Base-by-base conservation (phyloP, 1,140 invertebrate genomes). In the Cydia amplana region DNA sequence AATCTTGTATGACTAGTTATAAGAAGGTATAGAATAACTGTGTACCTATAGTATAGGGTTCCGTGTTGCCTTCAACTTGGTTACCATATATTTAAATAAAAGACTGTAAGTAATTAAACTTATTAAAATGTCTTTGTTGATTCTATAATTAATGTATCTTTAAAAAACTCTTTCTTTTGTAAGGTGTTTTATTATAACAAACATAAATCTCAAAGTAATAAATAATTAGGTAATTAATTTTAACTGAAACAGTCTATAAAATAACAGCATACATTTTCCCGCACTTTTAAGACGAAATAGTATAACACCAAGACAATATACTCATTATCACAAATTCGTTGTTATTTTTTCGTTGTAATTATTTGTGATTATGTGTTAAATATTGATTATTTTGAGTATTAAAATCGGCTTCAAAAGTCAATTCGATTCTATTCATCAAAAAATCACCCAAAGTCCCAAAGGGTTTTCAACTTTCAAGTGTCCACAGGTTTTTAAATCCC, bases 401-500 rank as follows among this genome's bases (percentile, higher is more conserved):
- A 46, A 46, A 46, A 16, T 46, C 14, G 43, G 43, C 43, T 46
- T 46, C 51, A 78, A n/a, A 46, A 76, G 40, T 70, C 73, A 74
- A 16, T 14, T 4, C 14, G 43, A 46, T 46, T 46, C 12, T 46
- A 46, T 46, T 79, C 77, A 81, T 85, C 83, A 83, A 83, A 85
- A 82, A 81, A 79, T 67, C 72, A 78, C 28, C 23, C 23, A n/a
- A n/a, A n/a, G n/a, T n/a, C 70, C 18, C 70, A 16, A 72, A n/a
- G 14, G 16, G 16, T 16, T 77, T 25, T 75, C 72, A 75, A 76
- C 81, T 81, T 83, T 82, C 79, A 80, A 81, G 83, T 83, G 80
- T 81, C 86, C 80, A 78, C 76, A 80, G 76, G 80, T 83, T 83
- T 83, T 82, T 51, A 51, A 51, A 79, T 73, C 78, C 78, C 78